Evolutionary conservation across 2,113 vertebrate genomes (phyloP), one percentile per base, ranked within the genome.

Genomic region (Sterrhoptilus dennistouni): DNA sequence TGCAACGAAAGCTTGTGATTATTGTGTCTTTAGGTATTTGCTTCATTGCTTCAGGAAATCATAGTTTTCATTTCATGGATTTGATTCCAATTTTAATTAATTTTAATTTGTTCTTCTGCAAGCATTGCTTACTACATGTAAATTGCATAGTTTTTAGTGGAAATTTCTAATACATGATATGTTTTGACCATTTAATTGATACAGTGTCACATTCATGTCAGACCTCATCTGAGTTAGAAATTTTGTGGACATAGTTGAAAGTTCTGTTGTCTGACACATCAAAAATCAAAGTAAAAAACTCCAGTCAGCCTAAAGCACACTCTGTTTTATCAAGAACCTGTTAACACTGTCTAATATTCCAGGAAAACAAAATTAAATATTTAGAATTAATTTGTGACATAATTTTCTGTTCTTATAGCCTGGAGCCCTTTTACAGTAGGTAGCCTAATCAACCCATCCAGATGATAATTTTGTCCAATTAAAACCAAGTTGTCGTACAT

Each of bases 21-120:
- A 79, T 38, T 38, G 17, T 77, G 52, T 70, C 68, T 83, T 96
- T 81, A 86, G 28, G 17, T 88, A 63, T 70, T 88, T 95, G 82
- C 83, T 83, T 90, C 18, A 1, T 77, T 94, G 84, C 83, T 92
- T 28, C 72, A 52, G 56, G 72, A 96, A 97, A 71, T 64, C 60
- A 56, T 33, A 81, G 49, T 38, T 89, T 91, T 81, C 36, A 53
- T 92, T 91, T 90, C 38, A 81, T 74, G 63, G 59, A 63, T 80
- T 94, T 93, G 11, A 69, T 66, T 95, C 66, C 54, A 82, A 57
- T 82, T 90, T 93, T 88, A 91, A 93, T 88, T 90, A 92, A 77
- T 90, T 83, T 77, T 74, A 80, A 50, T 90, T 83, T 68, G 28
- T 70, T 94, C 52, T 70, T 86, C 25, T 68, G 49, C 24, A 70